These are phyloP conservation scores for Lutraria rhynchaena DNA, from an alignment of 1,140 invertebrate species.

Conservation along the genomic window DNA sequence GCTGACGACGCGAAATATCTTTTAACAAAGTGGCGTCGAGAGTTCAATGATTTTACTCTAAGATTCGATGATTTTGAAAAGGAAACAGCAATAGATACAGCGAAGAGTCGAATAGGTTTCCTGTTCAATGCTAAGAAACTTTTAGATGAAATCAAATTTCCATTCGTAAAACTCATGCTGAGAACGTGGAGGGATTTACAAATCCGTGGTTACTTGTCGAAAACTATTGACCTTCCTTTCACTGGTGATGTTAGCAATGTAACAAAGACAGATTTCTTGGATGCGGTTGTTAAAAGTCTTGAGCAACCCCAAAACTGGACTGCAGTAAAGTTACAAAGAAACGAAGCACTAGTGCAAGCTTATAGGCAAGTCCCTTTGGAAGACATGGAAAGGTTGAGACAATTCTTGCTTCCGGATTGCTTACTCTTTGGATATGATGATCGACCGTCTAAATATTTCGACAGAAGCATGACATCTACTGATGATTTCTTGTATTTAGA, in stretches of 20 bases:
- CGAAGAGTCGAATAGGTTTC: neutral
- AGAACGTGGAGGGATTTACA: constrained; percentile 63
- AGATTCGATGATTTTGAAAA: constrained; percentile 58
- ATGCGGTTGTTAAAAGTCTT: neutral
- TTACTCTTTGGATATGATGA: constrained; percentile 53
- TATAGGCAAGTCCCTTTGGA: constrained; percentile 21
- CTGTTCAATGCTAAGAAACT: constrained; percentile 41
- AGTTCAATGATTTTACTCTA: constrained; percentile 40
- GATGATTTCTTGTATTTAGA: constrained; percentile 1
- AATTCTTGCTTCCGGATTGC: constrained; percentile 29
- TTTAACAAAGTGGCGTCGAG: constrained; percentile 49
- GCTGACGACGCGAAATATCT: constrained; percentile 58
- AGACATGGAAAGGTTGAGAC: constrained; percentile 32
- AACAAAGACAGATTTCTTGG: neutral
- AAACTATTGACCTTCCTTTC: constrained; percentile 45
- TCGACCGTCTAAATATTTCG: constrained; percentile 23
- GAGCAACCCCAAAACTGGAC: neutral
- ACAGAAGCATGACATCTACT: neutral
- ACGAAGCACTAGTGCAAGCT: constrained; percentile 44
- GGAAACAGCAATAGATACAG: constrained; percentile 44
- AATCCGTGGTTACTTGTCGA: constrained; percentile 60
- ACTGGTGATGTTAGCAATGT: constrained; percentile 12
- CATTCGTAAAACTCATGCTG: constrained; percentile 48
- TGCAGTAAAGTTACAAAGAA: constrained; percentile 8
- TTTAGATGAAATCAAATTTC: constrained; percentile 32